Evolutionary conservation across 1,140 invertebrate species (phyloP), one percentile per base, ranked within the genome.

Genomic region (Trichogramma pretiosum): DNA sequence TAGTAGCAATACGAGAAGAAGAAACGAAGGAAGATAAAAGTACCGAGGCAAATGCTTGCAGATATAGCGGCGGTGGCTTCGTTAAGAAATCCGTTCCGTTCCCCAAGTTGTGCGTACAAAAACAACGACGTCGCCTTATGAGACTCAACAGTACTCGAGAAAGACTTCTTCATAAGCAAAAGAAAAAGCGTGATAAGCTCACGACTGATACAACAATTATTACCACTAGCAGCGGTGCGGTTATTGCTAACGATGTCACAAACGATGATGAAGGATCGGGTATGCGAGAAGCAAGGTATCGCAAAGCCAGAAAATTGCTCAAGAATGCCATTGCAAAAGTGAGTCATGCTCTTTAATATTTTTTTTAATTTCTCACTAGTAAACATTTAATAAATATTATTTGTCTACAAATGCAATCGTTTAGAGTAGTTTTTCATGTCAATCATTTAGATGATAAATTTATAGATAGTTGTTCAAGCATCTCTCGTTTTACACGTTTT

Each of bases 51-150:
- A 40, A 22, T 38, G 22, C 23, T 52, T 41, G n/a, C 26, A 72
- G 69, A 52, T 78, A 75, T 48, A 70, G 68, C 24, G 75, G 74
- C 34, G 73, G 73, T 52, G 77, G 77, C 43, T 77, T 75, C 59
- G 77, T 76, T 5, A 80, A 79, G 56, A 79, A 78, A 62, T 75
- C 74, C 50, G 73, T 77, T 39, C 76, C 77, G 33, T 79, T 77
- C 55, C 74, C 76, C 11, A 75, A 77, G 58, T 62, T 76, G 50
- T 73, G 70, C 53, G 58, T 73, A 44, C 70, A 74, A 55, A 64
- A 70, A 60, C n/a, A n/a, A n/a, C 65, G 72, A 59, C 70, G 74
- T 63, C 62, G 73, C 37, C 54, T 76, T 33, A 65, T 77, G 57
- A 65, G 65, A 16, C 56, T 75, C 42, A 63, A 59, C 17, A 70